Percentiles rank a stretch among this genome's conserved stretches.
Evolutionary conservation across 2,888 invertebrate genomes (phyloP).

Genomic region (Agapostemon virescens): DNA sequence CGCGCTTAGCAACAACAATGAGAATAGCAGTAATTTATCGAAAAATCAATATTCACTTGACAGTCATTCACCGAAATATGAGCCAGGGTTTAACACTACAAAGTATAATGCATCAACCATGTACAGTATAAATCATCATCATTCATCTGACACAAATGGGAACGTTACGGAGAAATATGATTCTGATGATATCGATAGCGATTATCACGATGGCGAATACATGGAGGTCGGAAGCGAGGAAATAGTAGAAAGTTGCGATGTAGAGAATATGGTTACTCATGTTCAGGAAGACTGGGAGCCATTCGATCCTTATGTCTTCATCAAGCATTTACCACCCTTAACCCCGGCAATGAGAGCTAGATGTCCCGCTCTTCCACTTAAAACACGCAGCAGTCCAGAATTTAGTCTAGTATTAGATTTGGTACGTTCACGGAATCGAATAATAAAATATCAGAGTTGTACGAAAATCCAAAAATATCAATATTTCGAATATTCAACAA

Average conservation of each 20-base stretch:
- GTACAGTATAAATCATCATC: slow-evolving; percentile 67
- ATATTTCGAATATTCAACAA: too few species aligned
- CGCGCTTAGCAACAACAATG: slow-evolving; percentile 72
- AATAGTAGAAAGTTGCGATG: slow-evolving; percentile 78
- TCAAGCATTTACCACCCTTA: slow-evolving; percentile 93
- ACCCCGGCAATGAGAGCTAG: slow-evolving; percentile 88
- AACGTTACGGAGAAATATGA: slow-evolving; percentile 74
- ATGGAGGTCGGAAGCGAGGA: slow-evolving; percentile 78
- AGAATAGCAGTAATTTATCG: slow-evolving; percentile 66
- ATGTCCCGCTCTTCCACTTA: slow-evolving; percentile 93
- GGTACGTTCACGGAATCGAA: slow-evolving; percentile 63
- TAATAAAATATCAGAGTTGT: background rate
- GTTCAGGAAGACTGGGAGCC: slow-evolving; percentile 87
- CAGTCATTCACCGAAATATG: slow-evolving; percentile 69
- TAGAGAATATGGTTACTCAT: slow-evolving; percentile 79
- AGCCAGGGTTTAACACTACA: slow-evolving; percentile 64
- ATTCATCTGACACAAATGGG: slow-evolving; percentile 72
- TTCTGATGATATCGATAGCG: slow-evolving; percentile 70
- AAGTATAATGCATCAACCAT: slow-evolving; percentile 68
- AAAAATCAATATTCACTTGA: slow-evolving; percentile 68
- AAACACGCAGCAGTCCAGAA: slow-evolving; percentile 95
- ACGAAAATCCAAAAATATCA: background rate
- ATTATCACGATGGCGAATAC: slow-evolving; percentile 77
- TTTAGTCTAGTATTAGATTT: slow-evolving; percentile 89
- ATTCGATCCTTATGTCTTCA: slow-evolving; percentile 94